Conservation (phyloP, 1,140 invertebrate genomes). For the Ceratosolen fusciceps region DNA sequence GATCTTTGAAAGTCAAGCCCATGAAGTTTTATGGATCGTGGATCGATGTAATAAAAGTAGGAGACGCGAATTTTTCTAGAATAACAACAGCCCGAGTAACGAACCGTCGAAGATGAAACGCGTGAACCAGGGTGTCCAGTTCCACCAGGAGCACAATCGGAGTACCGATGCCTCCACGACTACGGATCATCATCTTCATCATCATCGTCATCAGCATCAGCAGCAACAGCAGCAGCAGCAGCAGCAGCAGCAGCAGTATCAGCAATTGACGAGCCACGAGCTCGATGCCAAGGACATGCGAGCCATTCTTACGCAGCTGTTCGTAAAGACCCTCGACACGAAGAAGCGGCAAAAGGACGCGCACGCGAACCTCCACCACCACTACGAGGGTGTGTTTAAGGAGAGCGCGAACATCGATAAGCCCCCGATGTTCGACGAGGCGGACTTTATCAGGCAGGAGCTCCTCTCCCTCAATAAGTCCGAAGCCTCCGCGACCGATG, state of each 20-base stretch:
- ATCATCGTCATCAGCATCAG: constrained; percentile 39
- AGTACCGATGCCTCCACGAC: constrained; percentile 16
- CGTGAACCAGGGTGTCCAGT: constrained; percentile 65
- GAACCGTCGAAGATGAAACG: constrained; percentile 69
- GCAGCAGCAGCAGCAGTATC: constrained; percentile 51
- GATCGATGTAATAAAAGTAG: too few species aligned
- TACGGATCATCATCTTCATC: neutral
- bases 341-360: constrained; percentile 61
- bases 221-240: constrained; percentile 38
- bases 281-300: constrained; percentile 68
- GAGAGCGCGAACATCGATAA: constrained; percentile 61
- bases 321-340: constrained; percentile 56
- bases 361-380: constrained; percentile 51
- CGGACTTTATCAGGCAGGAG: constrained; percentile 32
- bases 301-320: constrained; percentile 60
- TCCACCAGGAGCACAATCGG: constrained; percentile 55
- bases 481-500: neutral
- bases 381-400: constrained; percentile 61
- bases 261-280: constrained; percentile 61
- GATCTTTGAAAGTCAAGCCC: too few species aligned
- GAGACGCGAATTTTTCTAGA: constrained; percentile 44
- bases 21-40: too few species aligned
- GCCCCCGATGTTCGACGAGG: constrained; percentile 51
- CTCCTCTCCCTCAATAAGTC: constrained; percentile 34
- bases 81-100: constrained; percentile 61